Evolutionary conservation across 1,140 invertebrate genomes (phyloP).

Genomic region (Zaprionus taronus): DNA sequence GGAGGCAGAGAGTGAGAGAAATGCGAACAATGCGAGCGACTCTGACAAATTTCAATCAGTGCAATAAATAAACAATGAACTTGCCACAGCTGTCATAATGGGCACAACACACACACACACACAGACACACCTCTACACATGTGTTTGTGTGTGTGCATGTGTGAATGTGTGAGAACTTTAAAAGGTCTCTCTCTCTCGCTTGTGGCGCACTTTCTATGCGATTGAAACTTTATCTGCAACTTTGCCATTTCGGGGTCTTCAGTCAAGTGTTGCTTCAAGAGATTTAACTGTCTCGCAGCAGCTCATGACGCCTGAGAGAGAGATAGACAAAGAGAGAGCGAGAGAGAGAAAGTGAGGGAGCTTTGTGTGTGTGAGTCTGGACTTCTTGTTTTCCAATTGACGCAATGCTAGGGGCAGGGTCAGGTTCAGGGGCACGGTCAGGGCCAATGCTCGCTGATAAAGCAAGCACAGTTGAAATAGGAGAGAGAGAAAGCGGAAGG

Average conservation of each 20-base stretch:
- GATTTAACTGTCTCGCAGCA: slow-evolving; percentile 18
- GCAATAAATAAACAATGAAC: slow-evolving; percentile 12
- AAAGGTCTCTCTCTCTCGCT: slow-evolving; percentile 1
- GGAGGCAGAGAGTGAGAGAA: background rate
- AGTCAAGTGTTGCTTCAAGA: slow-evolving; percentile 15
- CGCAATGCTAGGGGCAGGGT: background rate
- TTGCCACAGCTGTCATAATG: slow-evolving; percentile 1
- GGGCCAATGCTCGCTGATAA: background rate
- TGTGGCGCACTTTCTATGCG: slow-evolving; percentile 10
- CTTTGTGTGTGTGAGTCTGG: background rate
- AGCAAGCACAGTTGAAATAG: background rate
- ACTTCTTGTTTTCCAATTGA: background rate
- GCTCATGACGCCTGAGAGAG: background rate
- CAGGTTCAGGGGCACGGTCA: background rate
- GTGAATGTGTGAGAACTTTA: background rate
- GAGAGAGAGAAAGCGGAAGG: background rate
- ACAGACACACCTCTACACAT: background rate
- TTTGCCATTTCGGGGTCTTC: slow-evolving; percentile 5
- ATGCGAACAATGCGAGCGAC: background rate
- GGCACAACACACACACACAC: background rate
- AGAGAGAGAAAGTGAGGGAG: background rate
- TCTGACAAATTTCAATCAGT: slow-evolving; percentile 11
- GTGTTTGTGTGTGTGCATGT: background rate
- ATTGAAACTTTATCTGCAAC: background rate
- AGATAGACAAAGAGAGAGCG: background rate